These are phyloP conservation scores for Petrosia ficiformis DNA, from an alignment of 37 sponge, comb jelly and placozoan genomes.

Conservation along the genomic window DNA sequence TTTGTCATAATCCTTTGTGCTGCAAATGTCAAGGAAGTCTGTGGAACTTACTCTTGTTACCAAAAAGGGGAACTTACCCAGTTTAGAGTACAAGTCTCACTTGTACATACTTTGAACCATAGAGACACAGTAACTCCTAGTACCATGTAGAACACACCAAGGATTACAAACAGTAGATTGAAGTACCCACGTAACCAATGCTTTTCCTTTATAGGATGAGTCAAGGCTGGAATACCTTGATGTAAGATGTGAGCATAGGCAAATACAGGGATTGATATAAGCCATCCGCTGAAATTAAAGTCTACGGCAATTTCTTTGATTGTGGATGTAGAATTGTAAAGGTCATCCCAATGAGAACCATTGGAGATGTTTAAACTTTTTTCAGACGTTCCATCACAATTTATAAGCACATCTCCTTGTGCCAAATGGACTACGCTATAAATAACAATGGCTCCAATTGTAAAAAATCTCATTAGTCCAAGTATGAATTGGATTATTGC, in stretches of 20 bases:
- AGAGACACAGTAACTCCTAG: conserved; percentile 75
- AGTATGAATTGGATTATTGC: conserved; percentile 78
- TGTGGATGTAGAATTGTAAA: not conserved
- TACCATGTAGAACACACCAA: conserved; percentile 52
- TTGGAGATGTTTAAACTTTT: not conserved
- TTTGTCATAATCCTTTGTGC: no score
- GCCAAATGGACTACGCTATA: conserved; percentile 55
- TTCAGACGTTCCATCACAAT: no score
- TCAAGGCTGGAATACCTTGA: conserved; percentile 79
- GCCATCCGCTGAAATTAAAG: conserved; percentile 68
- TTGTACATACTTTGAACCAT: conserved; percentile 49
- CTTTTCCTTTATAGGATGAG: conserved; percentile 71
- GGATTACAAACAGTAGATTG: conserved; percentile 35
- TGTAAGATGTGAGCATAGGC: conserved; percentile 79
- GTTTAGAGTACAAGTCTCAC: conserved; percentile 79
- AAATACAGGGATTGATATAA: conserved; percentile 67
- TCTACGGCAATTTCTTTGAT: conserved; percentile 21
- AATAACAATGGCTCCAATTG: conserved; percentile 58
- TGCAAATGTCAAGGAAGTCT: no score
- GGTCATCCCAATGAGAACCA: not conserved
- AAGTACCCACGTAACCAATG: conserved; percentile 41
- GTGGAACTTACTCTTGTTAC: no score
- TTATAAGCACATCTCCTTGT: not conserved
- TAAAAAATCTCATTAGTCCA: conserved; percentile 68
- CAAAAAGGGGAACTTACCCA: no score